A percentile compares a stretch with the other conserved stretches of the same genome.
These are phyloP conservation scores for Hemiscyllium ocellatum DNA, from an alignment of 2,113 vertebrate genomes.

Conservation along the genomic window DNA sequence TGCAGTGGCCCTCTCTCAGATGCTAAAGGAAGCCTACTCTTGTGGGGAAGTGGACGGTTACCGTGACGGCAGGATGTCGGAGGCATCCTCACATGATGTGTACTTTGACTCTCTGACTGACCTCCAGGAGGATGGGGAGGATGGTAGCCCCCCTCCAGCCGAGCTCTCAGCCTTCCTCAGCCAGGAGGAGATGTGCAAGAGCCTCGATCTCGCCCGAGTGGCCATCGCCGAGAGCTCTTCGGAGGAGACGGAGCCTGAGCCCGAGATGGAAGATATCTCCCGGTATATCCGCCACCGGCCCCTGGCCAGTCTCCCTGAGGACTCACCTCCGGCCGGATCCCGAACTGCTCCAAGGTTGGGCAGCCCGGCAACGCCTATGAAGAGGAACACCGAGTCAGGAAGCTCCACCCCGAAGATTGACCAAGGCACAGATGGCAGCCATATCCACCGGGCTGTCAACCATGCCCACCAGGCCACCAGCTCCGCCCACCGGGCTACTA, in stretches of 20 bases:
- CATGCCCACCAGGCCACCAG: too few species aligned
- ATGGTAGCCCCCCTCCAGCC: slow-evolving; percentile 56
- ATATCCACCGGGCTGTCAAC: too few species aligned
- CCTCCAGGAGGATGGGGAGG: slow-evolving; percentile 58
- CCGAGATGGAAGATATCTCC: slow-evolving; percentile 51
- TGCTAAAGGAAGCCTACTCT: slow-evolving; percentile 53
- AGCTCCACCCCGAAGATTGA: neutral
- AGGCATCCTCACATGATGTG: slow-evolving; percentile 67
- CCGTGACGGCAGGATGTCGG: slow-evolving; percentile 54
- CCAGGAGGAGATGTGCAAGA: slow-evolving; percentile 83
- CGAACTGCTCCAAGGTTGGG: slow-evolving; percentile 21
- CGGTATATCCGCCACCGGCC: slow-evolving; percentile 44
- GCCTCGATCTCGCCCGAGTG: slow-evolving; percentile 81
- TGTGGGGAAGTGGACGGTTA: slow-evolving; percentile 54
- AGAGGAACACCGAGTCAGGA: slow-evolving; percentile 46
- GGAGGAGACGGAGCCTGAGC: slow-evolving; percentile 48
- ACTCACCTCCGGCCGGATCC: slow-evolving; percentile 40
- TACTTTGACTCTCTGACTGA: slow-evolving; percentile 68
- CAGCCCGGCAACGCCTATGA: slow-evolving; percentile 44
- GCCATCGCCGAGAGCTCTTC: slow-evolving; percentile 59
- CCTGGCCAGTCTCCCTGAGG: slow-evolving; percentile 47
- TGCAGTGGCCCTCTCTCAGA: slow-evolving; percentile 59
- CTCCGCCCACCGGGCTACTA: slow-evolving; percentile 40
- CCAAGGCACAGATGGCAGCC: neutral
- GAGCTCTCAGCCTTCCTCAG: slow-evolving; percentile 85